phyloP scores from a whole-genome alignment of 1,140 invertebrate genomes.

The Pachypsylla venusta region DNA sequence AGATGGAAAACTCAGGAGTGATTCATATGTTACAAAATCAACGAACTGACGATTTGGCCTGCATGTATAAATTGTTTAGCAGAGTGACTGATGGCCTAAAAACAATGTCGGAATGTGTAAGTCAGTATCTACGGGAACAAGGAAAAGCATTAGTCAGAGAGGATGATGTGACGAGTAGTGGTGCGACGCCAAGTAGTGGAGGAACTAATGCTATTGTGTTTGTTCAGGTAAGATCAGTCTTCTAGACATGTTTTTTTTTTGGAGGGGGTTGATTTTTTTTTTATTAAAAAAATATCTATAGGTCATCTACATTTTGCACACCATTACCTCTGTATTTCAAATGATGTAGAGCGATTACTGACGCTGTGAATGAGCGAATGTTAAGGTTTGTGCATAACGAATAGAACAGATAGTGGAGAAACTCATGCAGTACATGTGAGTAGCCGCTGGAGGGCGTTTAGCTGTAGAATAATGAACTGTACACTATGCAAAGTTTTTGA shows the following conservation, averaged over 20 bases:
- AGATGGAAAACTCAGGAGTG: slow-evolving; percentile 99
- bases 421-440: no score
- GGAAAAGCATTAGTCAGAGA: slow-evolving; percentile 86
- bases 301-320: no score
- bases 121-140: slow-evolving; percentile 83
- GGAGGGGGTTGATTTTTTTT: no score
- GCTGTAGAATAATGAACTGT: no score
- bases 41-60: slow-evolving; percentile 88
- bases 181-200: slow-evolving; percentile 33
- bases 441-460: no score
- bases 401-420: no score
- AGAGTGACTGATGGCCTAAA: slow-evolving; percentile 80
- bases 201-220: slow-evolving; percentile 89
- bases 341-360: no score
- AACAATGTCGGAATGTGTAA: slow-evolving; percentile 89
- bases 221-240: slow-evolving; percentile 51
- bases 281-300: no score
- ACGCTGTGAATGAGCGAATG: no score
- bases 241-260: slow-evolving; percentile 7
- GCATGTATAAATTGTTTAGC: slow-evolving; percentile 94
- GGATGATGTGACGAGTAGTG: slow-evolving; percentile 43
- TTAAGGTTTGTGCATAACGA: no score
- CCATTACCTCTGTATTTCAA: no score
- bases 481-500: no score
- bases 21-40: slow-evolving; percentile 97